phyloP scores from a whole-genome alignment of 1,140 invertebrate genomes.

The Cydia fagiglandana region DNA sequence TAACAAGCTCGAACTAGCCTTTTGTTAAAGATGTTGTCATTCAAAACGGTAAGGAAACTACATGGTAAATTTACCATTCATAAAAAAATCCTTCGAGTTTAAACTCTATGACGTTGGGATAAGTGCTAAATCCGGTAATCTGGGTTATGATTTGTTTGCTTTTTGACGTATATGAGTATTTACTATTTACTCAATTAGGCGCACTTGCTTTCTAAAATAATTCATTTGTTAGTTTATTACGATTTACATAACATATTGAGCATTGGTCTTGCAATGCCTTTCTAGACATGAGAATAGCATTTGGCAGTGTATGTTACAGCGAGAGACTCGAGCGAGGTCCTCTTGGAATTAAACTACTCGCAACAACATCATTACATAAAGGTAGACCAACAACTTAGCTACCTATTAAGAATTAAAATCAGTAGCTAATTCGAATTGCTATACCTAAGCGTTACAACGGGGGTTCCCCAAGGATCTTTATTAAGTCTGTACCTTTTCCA shows the following conservation, averaged over 20 bases:
- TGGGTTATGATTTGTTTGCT: slow-evolving; percentile 1
- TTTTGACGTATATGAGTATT: slow-evolving; percentile 31
- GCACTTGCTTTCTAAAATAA: slow-evolving; percentile 42
- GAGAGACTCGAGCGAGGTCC: too few species aligned
- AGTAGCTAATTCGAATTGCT: too few species aligned
- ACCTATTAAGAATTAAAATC: too few species aligned
- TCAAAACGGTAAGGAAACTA: slow-evolving; percentile 38
- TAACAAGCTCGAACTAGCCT: slow-evolving; percentile 49
- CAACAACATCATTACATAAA: not conserved
- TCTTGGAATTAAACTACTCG: not conserved
- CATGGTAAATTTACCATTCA: slow-evolving; percentile 35
- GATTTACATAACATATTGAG: not conserved
- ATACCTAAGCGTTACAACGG: not conserved
- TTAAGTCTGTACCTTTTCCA: not conserved
- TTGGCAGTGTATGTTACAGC: not conserved
- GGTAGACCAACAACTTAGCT: not conserved
- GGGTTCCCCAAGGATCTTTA: not conserved
- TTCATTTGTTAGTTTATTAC: slow-evolving; percentile 3
- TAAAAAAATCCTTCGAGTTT: slow-evolving; percentile 25
- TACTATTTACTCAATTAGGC: slow-evolving; percentile 38
- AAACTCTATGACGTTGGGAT: slow-evolving; percentile 36
- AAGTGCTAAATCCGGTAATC: not conserved
- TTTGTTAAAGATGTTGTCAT: slow-evolving; percentile 56
- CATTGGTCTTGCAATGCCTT: not conserved
- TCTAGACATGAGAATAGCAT: not conserved